phyloP scores from a whole-genome alignment of 2,797 vertebrate genomes.

The Gambelia wislizenii region DNA sequence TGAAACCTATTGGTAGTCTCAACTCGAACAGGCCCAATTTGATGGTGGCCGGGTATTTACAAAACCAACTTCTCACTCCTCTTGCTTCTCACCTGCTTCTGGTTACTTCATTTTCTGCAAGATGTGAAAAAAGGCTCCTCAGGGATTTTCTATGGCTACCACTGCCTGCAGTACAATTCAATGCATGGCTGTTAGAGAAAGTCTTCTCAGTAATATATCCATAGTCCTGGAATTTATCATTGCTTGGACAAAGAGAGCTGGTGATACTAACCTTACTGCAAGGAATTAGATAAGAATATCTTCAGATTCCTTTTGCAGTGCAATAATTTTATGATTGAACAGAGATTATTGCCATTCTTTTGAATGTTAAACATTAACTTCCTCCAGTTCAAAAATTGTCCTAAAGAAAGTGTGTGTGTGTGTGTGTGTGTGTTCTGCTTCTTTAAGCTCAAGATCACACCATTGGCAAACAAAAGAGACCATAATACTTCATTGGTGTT shows the following conservation, averaged over 20 bases:
- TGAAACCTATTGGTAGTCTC: too few species aligned
- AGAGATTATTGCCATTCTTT: not conserved
- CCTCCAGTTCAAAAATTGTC: constrained; percentile 28
- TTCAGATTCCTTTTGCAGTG: not conserved
- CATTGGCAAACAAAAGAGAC: constrained; percentile 54
- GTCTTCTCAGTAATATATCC: too few species aligned
- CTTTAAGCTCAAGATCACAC: constrained; percentile 28
- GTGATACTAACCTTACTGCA: not conserved
- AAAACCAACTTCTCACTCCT: too few species aligned
- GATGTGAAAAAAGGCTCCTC: not conserved
- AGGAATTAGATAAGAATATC: not conserved
- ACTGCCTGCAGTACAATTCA: not conserved
- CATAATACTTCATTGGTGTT: constrained; percentile 61
- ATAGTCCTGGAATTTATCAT: not conserved
- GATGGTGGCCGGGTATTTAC: not conserved
- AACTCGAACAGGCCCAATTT: too few species aligned
- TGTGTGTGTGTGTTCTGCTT: not conserved
- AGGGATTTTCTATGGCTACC: too few species aligned
- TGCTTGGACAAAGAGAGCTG: not conserved
- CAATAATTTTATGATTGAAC: not conserved
- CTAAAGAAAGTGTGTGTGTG: not conserved
- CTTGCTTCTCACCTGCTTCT: not conserved
- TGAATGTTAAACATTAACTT: not conserved
- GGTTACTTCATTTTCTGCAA: not conserved
- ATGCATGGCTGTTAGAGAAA: not conserved